Evolutionary conservation across 1,140 invertebrate genomes (phyloP).

Genomic region (Acyrthosiphon pisum): DNA sequence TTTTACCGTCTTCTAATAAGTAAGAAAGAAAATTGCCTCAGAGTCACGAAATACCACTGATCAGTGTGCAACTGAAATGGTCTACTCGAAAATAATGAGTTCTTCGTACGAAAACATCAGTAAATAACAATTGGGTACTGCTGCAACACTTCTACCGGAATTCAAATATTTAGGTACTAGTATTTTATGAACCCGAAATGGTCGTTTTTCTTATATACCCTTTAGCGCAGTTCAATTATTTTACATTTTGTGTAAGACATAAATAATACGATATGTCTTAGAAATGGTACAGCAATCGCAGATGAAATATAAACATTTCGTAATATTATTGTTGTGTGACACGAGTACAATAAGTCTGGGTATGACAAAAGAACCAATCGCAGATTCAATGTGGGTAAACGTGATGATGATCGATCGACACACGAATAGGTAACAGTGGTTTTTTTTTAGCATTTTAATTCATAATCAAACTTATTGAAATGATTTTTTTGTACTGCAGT

Average conservation of each 20-base stretch:
- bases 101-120: not conserved
- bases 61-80: not conserved
- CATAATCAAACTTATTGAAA: not conserved
- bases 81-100: not conserved
- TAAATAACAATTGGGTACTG: not conserved
- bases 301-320: not conserved
- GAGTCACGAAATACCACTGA: not conserved
- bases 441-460: not conserved
- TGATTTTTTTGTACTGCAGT: not conserved
- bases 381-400: not conserved
- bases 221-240: not conserved
- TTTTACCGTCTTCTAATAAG: not conserved
- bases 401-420: not conserved
- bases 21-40: not conserved
- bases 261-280: not conserved
- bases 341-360: not conserved
- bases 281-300: not conserved
- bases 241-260: not conserved
- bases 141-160: not conserved
- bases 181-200: not conserved
- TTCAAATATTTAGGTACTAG: constrained; percentile 4
- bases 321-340: not conserved
- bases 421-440: not conserved
- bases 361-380: not conserved
- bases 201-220: not conserved